Percentiles rank a stretch among this genome's conserved stretches.
Evolutionary conservation across 2,888 invertebrate genomes (phyloP).

Genomic region (Monoplex corrugatus): DNA sequence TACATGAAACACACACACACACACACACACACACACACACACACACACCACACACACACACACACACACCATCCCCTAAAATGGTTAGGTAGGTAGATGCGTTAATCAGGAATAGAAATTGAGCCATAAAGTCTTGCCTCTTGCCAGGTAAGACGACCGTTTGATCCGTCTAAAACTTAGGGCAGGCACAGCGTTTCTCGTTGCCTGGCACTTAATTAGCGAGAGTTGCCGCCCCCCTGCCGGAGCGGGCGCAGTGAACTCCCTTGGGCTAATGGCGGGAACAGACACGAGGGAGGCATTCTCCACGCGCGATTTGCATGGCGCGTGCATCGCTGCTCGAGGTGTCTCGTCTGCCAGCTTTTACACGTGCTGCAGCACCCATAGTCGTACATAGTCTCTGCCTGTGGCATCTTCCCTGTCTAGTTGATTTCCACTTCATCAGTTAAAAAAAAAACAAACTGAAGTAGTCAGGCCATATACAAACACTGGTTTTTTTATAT

Average conservation of each 20-base stretch:
- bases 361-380: conserved; percentile 37
- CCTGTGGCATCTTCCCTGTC: not conserved
- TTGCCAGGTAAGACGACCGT: conserved; percentile 34
- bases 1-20: too few species aligned
- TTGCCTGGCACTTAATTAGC: conserved; percentile 39
- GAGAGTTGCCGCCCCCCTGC: conserved; percentile 41
- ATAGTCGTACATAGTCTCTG: not conserved
- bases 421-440: conserved; percentile 25
- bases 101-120: not conserved
- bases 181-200: conserved; percentile 15
- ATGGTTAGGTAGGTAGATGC: not conserved
- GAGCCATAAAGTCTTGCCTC: conserved; percentile 19
- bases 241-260: conserved; percentile 35
- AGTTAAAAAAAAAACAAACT: not conserved
- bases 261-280: conserved; percentile 43
- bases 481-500: too few species aligned
- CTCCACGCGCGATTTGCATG: conserved; percentile 45
- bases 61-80: too few species aligned
- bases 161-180: conserved; percentile 25
- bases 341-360: not conserved
- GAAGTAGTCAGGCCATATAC: too few species aligned
- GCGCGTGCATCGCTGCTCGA: conserved; percentile 17
- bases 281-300: conserved; percentile 40
- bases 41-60: too few species aligned
- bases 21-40: too few species aligned